phyloP scores from a whole-genome alignment of 2,888 invertebrate species.

The Urechis unicinctus region DNA sequence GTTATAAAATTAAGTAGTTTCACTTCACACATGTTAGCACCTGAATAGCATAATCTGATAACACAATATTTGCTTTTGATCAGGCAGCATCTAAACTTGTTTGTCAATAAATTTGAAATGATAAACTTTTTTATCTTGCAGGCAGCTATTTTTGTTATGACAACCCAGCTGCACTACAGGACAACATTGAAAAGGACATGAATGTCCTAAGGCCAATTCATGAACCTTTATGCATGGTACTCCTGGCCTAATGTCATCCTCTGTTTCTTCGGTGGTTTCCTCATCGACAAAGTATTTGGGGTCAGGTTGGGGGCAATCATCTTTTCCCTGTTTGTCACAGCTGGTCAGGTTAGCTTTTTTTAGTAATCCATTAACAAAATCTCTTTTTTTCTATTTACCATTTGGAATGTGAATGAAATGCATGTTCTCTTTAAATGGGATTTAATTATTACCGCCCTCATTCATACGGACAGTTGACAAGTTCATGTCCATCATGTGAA shows the following conservation, averaged over 20 bases:
- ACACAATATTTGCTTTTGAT: background rate
- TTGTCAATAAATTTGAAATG: background rate
- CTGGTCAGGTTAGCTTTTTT: constrained; percentile 64
- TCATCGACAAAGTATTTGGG: constrained; percentile 91
- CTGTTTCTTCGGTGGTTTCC: constrained; percentile 92
- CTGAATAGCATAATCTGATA: no score
- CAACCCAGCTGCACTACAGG: constrained; percentile 86
- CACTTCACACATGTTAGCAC: no score
- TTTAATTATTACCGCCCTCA: background rate
- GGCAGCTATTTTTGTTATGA: constrained; percentile 86
- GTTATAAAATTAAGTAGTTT: background rate
- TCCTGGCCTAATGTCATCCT: constrained; percentile 96
- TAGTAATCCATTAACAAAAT: background rate
- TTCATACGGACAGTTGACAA: background rate
- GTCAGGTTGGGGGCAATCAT: constrained; percentile 85
- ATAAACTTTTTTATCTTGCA: constrained; percentile 5
- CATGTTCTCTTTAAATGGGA: background rate
- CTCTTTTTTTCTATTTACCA: background rate
- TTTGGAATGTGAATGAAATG: background rate
- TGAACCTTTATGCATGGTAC: constrained; percentile 71
- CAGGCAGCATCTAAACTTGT: background rate
- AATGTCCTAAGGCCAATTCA: constrained; percentile 75
- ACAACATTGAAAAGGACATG: constrained; percentile 76
- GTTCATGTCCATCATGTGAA: background rate
- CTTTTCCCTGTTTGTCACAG: constrained; percentile 77